Conservation (phyloP, 1,140 invertebrate species). For the Alviniconcha marisindica region DNA sequence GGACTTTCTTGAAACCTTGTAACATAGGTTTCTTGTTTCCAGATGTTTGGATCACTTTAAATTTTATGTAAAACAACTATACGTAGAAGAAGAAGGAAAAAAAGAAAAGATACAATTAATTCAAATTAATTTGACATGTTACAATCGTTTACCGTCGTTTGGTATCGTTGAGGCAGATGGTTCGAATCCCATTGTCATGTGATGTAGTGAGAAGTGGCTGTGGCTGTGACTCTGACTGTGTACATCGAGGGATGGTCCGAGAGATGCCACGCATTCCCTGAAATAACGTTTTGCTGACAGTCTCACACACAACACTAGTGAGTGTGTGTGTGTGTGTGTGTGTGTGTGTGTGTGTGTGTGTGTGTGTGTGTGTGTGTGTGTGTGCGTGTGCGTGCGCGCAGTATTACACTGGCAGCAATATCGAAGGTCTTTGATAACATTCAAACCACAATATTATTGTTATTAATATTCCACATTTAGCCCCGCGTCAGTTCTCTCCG, state of each 20-base stretch:
- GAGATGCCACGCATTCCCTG: neutral
- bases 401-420: no score
- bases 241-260: neutral
- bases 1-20: no score
- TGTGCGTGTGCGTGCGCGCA: no score
- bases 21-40: no score
- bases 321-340: neutral
- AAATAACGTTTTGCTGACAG: neutral
- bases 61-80: no score
- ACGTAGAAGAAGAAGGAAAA: no score
- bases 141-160: conserved; percentile 57
- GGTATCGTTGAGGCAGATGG: conserved; percentile 65
- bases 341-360: neutral
- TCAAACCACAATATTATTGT: no score
- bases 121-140: neutral
- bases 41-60: no score
- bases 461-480: neutral
- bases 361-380: no score
- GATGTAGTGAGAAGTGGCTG: conserved; percentile 48
- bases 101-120: no score
- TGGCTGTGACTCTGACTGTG: conserved; percentile 20
- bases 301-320: neutral
- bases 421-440: no score
- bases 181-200: conserved; percentile 65
- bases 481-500: no score